Conservation (phyloP, 2,113 vertebrate species). For the Puffinus mauretanicus region DNA sequence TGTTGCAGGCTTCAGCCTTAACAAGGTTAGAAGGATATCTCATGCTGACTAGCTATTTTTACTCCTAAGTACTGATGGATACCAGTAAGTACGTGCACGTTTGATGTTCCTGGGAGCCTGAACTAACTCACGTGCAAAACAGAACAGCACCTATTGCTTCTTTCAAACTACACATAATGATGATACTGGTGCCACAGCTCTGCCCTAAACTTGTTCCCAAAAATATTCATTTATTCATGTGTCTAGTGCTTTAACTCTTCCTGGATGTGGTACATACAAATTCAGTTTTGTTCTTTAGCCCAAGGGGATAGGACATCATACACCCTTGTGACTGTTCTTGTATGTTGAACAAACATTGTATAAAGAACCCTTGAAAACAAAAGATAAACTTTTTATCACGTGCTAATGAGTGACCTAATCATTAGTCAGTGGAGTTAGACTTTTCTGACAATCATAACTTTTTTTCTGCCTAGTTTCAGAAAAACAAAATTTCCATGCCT, state of each 20-base stretch:
- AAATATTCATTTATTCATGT: neutral
- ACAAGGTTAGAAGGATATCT: neutral
- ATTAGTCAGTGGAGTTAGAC: neutral
- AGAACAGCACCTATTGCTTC: neutral
- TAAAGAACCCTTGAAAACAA: neutral
- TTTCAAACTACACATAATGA: neutral
- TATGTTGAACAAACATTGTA: neutral
- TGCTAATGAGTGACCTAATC: neutral
- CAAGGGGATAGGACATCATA: neutral
- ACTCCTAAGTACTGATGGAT: neutral
- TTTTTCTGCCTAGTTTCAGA: neutral
- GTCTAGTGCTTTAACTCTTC: neutral
- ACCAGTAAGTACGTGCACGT: accelerated
- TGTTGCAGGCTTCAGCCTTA: neutral
- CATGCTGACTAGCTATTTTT: neutral
- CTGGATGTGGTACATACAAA: neutral
- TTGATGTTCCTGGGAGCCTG: neutral
- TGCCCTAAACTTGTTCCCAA: neutral
- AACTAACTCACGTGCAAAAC: neutral
- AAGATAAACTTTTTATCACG: neutral
- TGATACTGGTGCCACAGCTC: neutral
- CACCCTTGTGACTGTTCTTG: neutral
- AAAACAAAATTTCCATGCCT: neutral
- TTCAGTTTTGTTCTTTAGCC: neutral
- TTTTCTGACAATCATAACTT: neutral